A percentile compares a stretch with the other conserved stretches of the same genome.
These are phyloP conservation scores for Gnathonemus longibarbis DNA, from an alignment of 2,113 vertebrate species.

Conservation along the genomic window DNA sequence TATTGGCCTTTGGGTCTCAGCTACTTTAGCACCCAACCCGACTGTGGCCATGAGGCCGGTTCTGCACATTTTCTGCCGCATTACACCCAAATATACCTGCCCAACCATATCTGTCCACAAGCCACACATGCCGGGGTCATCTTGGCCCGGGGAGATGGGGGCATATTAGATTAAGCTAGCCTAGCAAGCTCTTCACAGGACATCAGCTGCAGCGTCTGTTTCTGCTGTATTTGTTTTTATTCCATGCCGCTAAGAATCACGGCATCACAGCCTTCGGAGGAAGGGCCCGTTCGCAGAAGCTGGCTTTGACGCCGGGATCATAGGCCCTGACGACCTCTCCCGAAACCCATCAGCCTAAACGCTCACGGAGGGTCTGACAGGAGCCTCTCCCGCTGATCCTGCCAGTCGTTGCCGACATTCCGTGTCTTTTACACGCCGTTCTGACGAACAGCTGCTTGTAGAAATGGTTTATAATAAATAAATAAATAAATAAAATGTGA, in stretches of 20 bases:
- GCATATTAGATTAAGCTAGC: background rate
- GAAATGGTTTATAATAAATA: background rate
- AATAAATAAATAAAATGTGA: background rate
- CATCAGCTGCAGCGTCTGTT: too few species aligned
- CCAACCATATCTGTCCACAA: background rate
- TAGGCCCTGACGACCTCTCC: background rate
- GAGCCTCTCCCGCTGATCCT: background rate
- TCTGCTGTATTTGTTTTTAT: background rate
- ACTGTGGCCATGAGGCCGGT: too few species aligned
- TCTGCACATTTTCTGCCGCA: background rate
- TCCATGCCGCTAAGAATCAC: background rate
- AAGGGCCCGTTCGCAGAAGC: background rate
- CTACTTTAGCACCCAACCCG: background rate
- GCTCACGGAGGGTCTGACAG: background rate
- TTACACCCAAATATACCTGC: conserved; percentile 5
- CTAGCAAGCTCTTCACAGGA: background rate
- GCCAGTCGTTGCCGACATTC: background rate
- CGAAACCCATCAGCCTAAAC: background rate
- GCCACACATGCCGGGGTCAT: background rate
- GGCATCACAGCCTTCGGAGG: background rate
- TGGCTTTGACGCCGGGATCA: background rate
- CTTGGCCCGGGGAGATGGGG: background rate
- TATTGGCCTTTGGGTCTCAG: background rate
- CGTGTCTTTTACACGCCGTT: background rate
- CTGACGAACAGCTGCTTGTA: background rate